Conservation (phyloP, 2,797 vertebrate genomes). For the Manis javanica region DNA sequence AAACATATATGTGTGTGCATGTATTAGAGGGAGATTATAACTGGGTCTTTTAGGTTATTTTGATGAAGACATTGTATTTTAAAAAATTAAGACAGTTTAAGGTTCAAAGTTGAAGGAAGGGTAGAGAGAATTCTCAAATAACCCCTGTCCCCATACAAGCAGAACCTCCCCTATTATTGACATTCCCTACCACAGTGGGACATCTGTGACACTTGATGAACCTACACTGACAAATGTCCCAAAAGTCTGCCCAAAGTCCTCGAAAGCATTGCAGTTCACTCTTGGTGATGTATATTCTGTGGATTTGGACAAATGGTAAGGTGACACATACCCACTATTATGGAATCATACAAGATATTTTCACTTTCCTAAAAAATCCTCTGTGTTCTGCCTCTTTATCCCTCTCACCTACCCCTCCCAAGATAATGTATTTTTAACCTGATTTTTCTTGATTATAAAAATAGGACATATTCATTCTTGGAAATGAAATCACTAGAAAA, state of each 20-base stretch:
- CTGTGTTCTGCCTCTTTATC: neutral
- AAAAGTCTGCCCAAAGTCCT: neutral
- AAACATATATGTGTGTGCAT: neutral
- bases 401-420: no score
- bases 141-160: accelerated
- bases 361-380: neutral
- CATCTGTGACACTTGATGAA: neutral
- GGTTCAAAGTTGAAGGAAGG: neutral
- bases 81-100: neutral
- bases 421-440: neutral
- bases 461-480: slow-evolving; percentile 15
- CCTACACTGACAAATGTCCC: neutral
- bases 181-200: neutral
- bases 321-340: accelerated
- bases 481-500: neutral
- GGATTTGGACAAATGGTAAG: neutral
- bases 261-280: neutral
- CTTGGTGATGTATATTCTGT: neutral
- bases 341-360: neutral
- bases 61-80: neutral
- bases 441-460: neutral
- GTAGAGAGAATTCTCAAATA: neutral
- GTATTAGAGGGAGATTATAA: neutral
- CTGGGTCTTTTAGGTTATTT: neutral
- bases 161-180: neutral